Evolutionary conservation across 2,888 invertebrate genomes (phyloP).

Genomic region (Erebia epiphron): DNA sequence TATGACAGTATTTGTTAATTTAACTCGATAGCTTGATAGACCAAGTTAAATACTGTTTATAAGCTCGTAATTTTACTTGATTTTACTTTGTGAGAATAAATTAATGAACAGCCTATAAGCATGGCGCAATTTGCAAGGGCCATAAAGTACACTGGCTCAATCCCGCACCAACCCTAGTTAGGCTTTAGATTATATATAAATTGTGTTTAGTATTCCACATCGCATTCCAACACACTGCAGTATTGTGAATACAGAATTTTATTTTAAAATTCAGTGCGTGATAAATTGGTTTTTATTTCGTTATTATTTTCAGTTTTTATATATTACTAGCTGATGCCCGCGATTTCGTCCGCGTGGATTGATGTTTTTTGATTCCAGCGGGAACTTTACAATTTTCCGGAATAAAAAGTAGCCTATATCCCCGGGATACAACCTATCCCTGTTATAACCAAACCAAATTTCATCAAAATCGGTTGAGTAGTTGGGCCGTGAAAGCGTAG

Average conservation of each 20-base stretch:
- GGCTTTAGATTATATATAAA: conserved; percentile 17
- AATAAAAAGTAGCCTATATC: no score
- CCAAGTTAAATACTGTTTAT: neutral
- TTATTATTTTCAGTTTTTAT: neutral
- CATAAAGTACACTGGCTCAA: conserved; percentile 13
- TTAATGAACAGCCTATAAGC: conserved; percentile 13
- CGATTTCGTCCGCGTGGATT: no score
- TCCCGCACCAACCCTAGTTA: neutral
- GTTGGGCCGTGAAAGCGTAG: no score
- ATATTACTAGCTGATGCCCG: no score
- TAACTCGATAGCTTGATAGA: neutral
- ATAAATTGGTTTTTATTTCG: neutral
- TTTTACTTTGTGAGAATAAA: conserved; percentile 28
- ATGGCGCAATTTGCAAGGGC: conserved; percentile 15
- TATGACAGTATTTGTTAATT: neutral
- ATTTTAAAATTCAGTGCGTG: neutral
- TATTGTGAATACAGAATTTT: neutral
- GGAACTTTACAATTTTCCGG: no score
- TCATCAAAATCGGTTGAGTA: no score
- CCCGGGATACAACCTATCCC: no score
- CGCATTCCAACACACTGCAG: neutral
- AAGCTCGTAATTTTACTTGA: conserved; percentile 18
- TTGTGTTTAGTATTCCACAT: conserved; percentile 1
- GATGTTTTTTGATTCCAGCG: no score
- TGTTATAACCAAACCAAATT: no score